Evolutionary conservation across 2,888 invertebrate species (phyloP).

Genomic region (Rotaria socialis): DNA sequence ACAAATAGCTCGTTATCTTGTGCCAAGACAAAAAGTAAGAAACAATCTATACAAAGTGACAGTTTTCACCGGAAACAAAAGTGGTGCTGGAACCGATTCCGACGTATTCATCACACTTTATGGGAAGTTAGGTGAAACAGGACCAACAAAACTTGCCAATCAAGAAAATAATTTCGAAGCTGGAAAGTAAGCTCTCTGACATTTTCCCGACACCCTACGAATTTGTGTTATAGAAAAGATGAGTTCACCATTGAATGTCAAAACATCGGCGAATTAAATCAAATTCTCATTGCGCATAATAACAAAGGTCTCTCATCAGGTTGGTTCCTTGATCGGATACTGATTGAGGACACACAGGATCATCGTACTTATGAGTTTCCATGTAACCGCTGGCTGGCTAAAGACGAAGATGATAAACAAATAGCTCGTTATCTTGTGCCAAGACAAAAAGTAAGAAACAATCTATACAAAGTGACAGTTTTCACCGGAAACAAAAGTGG

Average conservation of each 20-base stretch:
- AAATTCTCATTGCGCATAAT: slow-evolving; percentile 58
- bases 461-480: too few relatives aligned
- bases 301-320: slow-evolving; percentile 57
- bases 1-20: slow-evolving; percentile 53
- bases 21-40: too few relatives aligned
- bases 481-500: too few relatives aligned
- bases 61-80: slow-evolving; percentile 56
- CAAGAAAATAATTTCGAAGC: slow-evolving; percentile 57
- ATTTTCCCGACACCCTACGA: too few relatives aligned
- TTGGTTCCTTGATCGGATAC: slow-evolving; percentile 59
- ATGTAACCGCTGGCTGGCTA: too few relatives aligned
- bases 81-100: slow-evolving; percentile 59
- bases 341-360: slow-evolving; percentile 58
- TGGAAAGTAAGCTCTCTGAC: slow-evolving; percentile 52
- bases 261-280: slow-evolving; percentile 53
- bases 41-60: slow-evolving; percentile 53
- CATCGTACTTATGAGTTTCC: too few relatives aligned
- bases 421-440: too few relatives aligned
- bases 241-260: slow-evolving; percentile 56
- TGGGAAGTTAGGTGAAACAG: slow-evolving; percentile 57
- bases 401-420: too few relatives aligned
- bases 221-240: slow-evolving; percentile 51
- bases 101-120: slow-evolving; percentile 57
- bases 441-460: too few relatives aligned
- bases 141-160: slow-evolving; percentile 53